phyloP scores from a whole-genome alignment of 1,140 invertebrate genomes.

The Teleogryllus occipitalis region DNA sequence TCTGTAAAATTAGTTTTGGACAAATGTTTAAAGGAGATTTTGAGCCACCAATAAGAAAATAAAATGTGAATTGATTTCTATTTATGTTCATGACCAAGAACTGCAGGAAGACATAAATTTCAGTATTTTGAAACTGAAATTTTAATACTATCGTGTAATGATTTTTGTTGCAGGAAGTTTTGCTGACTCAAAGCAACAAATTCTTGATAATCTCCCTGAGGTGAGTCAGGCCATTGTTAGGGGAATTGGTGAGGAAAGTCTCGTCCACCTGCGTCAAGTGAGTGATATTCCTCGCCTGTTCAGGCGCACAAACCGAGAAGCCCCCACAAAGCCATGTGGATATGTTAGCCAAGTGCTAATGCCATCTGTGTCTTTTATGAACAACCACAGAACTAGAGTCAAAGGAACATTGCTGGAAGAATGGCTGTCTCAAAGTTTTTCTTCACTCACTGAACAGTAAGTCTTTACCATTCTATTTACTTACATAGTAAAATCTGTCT shows the following conservation, averaged over 20 bases:
- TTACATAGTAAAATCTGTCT: too few species aligned
- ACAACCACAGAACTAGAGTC: constrained; percentile 38
- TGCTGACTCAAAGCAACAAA: constrained; percentile 38
- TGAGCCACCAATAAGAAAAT: too few species aligned
- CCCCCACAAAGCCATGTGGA: constrained; percentile 64
- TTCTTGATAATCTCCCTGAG: constrained; percentile 41
- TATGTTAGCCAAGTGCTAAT: constrained; percentile 66
- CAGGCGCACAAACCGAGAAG: constrained; percentile 82
- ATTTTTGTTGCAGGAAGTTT: constrained; percentile 36
- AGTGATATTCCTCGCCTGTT: constrained; percentile 88
- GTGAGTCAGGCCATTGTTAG: constrained; percentile 49
- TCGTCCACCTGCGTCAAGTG: constrained; percentile 59
- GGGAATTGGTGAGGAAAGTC: constrained; percentile 46
- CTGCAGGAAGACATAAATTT: too few species aligned
- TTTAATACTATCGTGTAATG: too few species aligned
- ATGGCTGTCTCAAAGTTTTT: constrained; percentile 49
- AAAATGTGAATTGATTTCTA: too few species aligned
- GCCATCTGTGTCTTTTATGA: constrained; percentile 51
- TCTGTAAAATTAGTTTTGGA: too few species aligned
- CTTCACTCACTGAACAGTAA: constrained; percentile 58
- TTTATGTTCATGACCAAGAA: too few species aligned
- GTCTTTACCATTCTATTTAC: constrained; percentile 28
- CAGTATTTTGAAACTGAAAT: too few species aligned
- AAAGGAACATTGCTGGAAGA: constrained; percentile 29
- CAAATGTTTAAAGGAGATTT: too few species aligned